Evolutionary conservation across 1,140 invertebrate genomes (phyloP).

Genomic region (Papilio glaucus): DNA sequence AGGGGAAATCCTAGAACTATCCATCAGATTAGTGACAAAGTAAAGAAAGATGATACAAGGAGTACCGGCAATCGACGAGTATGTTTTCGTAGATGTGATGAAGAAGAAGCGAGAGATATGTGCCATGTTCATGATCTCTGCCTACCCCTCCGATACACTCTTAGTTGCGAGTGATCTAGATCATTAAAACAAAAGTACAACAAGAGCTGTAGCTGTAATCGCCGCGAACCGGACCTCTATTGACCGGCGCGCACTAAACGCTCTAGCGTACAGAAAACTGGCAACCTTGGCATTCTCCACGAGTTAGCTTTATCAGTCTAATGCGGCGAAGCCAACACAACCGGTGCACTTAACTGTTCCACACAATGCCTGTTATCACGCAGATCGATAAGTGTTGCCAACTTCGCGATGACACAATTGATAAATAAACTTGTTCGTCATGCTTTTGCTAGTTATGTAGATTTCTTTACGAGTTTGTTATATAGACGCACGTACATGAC

Average conservation of each 20-base stretch:
- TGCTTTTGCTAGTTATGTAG: neutral
- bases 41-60: too few relatives aligned
- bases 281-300: slow-evolving; percentile 24
- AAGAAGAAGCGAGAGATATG: too few relatives aligned
- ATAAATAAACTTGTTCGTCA: slow-evolving; percentile 9
- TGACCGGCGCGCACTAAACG: neutral
- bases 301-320: neutral
- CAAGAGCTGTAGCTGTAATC: neutral
- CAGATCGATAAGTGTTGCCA: slow-evolving; percentile 20
- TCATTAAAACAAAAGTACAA: neutral
- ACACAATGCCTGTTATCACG: slow-evolving; percentile 9
- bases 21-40: too few relatives aligned
- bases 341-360: neutral
- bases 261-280: neutral
- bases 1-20: too few relatives aligned
- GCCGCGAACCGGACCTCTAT: neutral
- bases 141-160: neutral
- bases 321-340: neutral
- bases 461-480: neutral
- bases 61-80: too few relatives aligned
- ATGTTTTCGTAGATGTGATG: too few relatives aligned
- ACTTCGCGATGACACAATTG: neutral
- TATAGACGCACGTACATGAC: neutral
- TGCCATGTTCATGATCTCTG: too few relatives aligned
- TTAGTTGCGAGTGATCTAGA: neutral